Base-by-base conservation (phyloP, 53 echinoderm and acorn worm species). In the Astropecten irregularis region DNA sequence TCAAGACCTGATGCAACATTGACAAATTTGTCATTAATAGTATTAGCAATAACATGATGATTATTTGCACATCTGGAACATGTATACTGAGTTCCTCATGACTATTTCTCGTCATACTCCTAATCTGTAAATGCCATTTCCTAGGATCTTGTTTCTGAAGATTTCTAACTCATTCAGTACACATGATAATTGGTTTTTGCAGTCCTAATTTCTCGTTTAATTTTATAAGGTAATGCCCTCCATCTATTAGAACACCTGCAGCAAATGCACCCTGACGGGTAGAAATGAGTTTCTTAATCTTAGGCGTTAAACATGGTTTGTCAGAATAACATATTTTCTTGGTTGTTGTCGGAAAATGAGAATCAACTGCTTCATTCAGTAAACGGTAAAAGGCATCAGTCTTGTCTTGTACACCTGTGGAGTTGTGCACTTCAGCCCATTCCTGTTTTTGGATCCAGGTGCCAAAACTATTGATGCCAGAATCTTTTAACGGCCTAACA, bases 241-340 rank as follows among this genome's bases (percentile, higher is more conserved):
- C 63, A 79, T 46, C 62, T 62, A 28, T 25, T 47, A 37, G 28
- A 40, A 62, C 47, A 29, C 81, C 42, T 25, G 22, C 16, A 22
- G 3, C 62, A 62, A 79, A 79, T 40, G 61, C 81, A 42, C 9
- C 31, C 62, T 79, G 61, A 31, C 81, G 48, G 27, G 4, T 47
- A 58, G 40, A 58, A 58, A 79, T 79, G 31, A 79, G 34, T 28
- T 46, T 79, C 9, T 79, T 60, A 32, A 58, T 76, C 58, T 76
- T 79, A 29, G 66, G 66, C 2, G 77, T 65, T n/a, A 81, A 79
- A 69, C 87, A 87, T 1, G 64, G 85, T 70, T 71, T 85, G 50
- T 85, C 86, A 26, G 57, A 58, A 6, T n/a, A 18, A 52, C 74
- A 74, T 25, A 25, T 46, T 73, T 85, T 85, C 16, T 59, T 62